phyloP scores from a whole-genome alignment of 2,113 vertebrate genomes.

The Gavia stellata region DNA sequence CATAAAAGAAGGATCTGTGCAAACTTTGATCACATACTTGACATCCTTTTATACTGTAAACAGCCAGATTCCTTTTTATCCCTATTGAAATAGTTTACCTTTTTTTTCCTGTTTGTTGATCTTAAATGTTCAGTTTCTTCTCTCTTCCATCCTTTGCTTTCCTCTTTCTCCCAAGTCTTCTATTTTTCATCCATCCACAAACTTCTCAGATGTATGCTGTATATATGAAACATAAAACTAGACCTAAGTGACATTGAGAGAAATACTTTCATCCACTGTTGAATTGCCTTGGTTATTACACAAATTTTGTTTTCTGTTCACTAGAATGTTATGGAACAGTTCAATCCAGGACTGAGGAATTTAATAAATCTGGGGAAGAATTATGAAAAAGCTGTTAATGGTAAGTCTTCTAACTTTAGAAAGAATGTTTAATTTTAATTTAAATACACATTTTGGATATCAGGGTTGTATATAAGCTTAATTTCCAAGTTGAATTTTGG shows the following conservation, averaged over 20 bases:
- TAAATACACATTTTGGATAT: not conserved
- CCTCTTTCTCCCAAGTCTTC: not conserved
- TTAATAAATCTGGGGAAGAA: slow-evolving; percentile 95
- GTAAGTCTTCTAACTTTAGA: slow-evolving; percentile 74
- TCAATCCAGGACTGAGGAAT: slow-evolving; percentile 93
- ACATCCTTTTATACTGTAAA: not conserved
- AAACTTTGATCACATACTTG: not conserved
- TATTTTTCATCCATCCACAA: not conserved
- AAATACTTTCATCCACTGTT: not conserved
- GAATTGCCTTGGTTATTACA: not conserved
- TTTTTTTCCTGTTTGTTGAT: not conserved
- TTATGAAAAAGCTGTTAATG: slow-evolving; percentile 94
- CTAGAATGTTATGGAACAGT: slow-evolving; percentile 98
- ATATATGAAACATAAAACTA: not conserved
- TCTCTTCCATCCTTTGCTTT: not conserved
- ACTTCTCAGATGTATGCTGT: not conserved
- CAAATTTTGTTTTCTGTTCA: slow-evolving; percentile 9
- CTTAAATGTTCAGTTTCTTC: not conserved
- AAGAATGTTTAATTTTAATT: not conserved
- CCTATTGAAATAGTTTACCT: not conserved
- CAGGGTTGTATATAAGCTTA: not conserved
- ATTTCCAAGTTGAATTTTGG: not conserved
- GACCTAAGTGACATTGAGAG: not conserved
- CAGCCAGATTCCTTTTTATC: not conserved
- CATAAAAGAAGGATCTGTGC: not conserved